Conservation (phyloP, 2,113 vertebrate species). For the Hemiprocne comata region DNA sequence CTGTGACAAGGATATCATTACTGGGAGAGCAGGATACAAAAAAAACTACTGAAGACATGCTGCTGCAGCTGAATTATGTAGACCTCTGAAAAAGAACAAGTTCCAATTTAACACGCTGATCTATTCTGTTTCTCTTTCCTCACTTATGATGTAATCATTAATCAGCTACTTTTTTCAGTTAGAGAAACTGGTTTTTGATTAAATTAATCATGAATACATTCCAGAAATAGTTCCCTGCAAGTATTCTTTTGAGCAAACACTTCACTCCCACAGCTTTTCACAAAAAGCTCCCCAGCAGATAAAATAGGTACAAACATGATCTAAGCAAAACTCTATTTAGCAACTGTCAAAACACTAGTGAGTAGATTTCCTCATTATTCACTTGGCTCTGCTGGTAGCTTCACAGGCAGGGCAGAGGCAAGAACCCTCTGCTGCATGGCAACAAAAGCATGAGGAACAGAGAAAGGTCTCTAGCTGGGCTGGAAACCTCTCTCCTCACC, state of each 20-base stretch:
- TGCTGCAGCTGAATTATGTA: constrained; percentile 37
- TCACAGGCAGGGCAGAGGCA: background rate
- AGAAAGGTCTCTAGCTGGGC: background rate
- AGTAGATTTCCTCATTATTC: constrained; percentile 52
- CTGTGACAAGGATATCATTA: constrained; percentile 9
- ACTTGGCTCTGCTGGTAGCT: background rate
- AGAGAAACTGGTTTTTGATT: constrained; percentile 36
- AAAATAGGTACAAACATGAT: constrained; percentile 48
- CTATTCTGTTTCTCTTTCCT: constrained; percentile 38
- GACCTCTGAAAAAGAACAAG: background rate
- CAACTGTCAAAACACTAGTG: constrained; percentile 45
- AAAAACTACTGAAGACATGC: background rate
- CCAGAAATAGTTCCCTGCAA: constrained; percentile 46
- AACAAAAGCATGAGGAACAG: background rate
- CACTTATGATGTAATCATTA: constrained; percentile 38
- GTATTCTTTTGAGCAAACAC: constrained; percentile 49
- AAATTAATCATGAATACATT: constrained; percentile 53
- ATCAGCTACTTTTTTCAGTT: constrained; percentile 35
- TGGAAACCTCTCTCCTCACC: background rate
- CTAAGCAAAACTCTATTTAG: constrained; percentile 57
- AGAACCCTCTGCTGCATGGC: background rate
- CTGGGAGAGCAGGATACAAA: background rate
- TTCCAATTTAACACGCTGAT: background rate
- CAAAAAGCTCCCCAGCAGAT: constrained; percentile 21
- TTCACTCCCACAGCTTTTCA: constrained; percentile 61